A percentile compares a stretch with the other conserved stretches of the same genome.
phyloP scores from a whole-genome alignment of 2,113 vertebrate species.

The Cryptotis parvus region DNA sequence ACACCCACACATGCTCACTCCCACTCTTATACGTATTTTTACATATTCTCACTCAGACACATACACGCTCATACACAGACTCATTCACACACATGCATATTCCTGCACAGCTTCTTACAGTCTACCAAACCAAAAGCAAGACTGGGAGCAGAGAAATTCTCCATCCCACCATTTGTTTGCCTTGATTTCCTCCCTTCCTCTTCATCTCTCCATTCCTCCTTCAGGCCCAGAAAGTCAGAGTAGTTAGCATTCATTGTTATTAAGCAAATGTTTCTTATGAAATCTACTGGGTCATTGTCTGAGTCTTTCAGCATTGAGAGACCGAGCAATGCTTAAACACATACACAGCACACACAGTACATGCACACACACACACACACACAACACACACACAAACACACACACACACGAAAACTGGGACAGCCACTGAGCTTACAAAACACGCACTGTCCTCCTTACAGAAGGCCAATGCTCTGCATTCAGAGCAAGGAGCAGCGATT shows the following conservation, averaged over 20 bases:
- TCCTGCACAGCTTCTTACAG: background rate
- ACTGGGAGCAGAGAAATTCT: background rate
- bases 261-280: slow-evolving; percentile 33
- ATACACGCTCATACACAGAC: too few relatives aligned
- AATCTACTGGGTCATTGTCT: slow-evolving; percentile 33
- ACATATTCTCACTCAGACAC: background rate
- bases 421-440: slow-evolving; percentile 14
- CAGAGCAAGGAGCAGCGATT: slow-evolving; percentile 23
- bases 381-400: too few relatives aligned
- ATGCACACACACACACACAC: background rate
- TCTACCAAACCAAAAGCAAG: background rate
- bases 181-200: background rate
- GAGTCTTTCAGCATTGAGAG: slow-evolving; percentile 37
- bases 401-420: slow-evolving; percentile 21
- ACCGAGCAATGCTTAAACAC: slow-evolving; percentile 49
- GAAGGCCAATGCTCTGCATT: slow-evolving; percentile 33
- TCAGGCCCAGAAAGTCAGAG: background rate
- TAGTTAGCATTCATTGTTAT: slow-evolving; percentile 3
- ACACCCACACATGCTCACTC: background rate
- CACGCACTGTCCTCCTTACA: background rate
- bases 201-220: background rate
- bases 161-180: background rate
- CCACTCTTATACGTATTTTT: too few relatives aligned
- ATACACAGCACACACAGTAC: slow-evolving; percentile 15
- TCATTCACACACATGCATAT: too few relatives aligned